phyloP scores from a whole-genome alignment of 2,113 vertebrate genomes.

The Neoarius graeffei region DNA sequence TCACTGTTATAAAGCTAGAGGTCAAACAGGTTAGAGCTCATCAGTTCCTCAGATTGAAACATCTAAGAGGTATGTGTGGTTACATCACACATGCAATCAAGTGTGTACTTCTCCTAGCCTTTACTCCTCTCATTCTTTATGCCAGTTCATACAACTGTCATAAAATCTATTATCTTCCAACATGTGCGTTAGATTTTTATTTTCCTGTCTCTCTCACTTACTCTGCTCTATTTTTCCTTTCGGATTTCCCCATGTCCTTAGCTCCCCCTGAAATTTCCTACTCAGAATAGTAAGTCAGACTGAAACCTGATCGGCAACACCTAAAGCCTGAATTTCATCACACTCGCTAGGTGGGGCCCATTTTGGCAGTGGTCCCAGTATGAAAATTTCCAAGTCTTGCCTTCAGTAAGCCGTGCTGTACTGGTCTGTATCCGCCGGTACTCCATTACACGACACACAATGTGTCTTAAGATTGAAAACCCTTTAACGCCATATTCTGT shows the following conservation, averaged over 20 bases:
- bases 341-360: constrained; percentile 37
- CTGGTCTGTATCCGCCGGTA: background rate
- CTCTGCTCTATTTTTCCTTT: background rate
- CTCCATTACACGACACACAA: background rate
- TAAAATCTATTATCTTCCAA: background rate
- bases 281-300: background rate
- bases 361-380: constrained; percentile 33
- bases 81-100: background rate
- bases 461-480: background rate
- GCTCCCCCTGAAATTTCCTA: constrained; percentile 11
- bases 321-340: constrained; percentile 10
- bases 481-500: background rate
- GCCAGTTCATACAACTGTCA: background rate
- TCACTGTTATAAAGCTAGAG: background rate
- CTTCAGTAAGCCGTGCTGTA: background rate
- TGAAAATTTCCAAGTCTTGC: constrained; percentile 11
- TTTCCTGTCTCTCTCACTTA: background rate
- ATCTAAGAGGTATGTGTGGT: background rate
- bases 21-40: background rate
- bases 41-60: constrained; percentile 5
- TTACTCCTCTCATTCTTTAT: background rate
- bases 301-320: constrained; percentile 37
- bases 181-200: background rate
- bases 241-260: constrained; percentile 19
- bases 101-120: background rate